Evolutionary conservation across 2,113 vertebrate species (phyloP).

Genomic region (Herpetotheres cachinnans): DNA sequence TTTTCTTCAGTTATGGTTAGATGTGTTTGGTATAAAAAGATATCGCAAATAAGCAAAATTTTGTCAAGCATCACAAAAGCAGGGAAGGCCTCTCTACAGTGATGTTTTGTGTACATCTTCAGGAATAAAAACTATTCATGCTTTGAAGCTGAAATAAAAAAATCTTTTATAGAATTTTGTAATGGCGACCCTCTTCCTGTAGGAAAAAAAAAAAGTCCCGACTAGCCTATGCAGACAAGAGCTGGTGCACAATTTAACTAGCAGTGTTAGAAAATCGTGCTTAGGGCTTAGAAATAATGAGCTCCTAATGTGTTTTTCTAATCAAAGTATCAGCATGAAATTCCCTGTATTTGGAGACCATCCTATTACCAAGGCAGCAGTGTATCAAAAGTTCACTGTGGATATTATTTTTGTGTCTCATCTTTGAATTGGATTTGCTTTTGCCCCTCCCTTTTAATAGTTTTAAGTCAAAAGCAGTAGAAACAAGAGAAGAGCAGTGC

Average conservation of each 20-base stretch:
- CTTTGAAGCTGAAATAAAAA: slow-evolving; percentile 26
- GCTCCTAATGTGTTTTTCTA: slow-evolving; percentile 47
- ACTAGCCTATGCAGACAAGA: background rate
- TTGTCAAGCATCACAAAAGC: background rate
- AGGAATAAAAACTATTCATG: background rate
- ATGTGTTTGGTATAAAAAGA: background rate
- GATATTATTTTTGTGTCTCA: slow-evolving; percentile 37
- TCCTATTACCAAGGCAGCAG: slow-evolving; percentile 11
- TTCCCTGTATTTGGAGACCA: slow-evolving; percentile 33
- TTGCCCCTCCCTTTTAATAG: slow-evolving; percentile 14
- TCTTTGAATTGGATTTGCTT: slow-evolving; percentile 19
- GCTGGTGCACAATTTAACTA: background rate
- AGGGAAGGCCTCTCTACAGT: background rate
- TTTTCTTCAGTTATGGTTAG: background rate
- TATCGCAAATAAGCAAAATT: background rate
- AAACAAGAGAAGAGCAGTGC: background rate
- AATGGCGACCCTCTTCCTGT: background rate
- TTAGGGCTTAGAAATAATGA: slow-evolving; percentile 55
- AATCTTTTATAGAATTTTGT: background rate
- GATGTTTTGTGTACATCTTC: background rate
- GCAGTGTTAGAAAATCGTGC: background rate
- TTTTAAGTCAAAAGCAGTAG: slow-evolving; percentile 36
- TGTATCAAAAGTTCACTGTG: slow-evolving; percentile 12
- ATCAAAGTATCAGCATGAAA: slow-evolving; percentile 39
- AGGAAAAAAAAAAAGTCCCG: background rate